Evolutionary conservation across 2,797 vertebrate species (phyloP), one percentile per base, ranked within the genome.

Genomic region (Halcyon badia): DNA sequence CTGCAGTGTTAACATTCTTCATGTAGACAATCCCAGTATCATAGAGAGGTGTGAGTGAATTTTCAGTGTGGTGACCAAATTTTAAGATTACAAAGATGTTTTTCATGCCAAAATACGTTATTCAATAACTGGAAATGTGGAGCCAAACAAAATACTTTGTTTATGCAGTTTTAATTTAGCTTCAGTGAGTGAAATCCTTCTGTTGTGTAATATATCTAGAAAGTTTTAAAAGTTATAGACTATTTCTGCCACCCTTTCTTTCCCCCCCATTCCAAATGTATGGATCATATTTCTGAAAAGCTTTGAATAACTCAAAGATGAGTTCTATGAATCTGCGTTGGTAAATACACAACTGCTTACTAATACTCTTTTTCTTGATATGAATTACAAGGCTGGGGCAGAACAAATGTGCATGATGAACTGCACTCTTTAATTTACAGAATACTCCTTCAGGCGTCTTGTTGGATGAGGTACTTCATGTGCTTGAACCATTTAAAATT

Each of bases 381-480:
- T 39, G 30, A 72, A 28, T 79, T 72, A 42, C 14, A 66, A 76
- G 80, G 51, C 71, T 87, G 42, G 42, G 58, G 25, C 28, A 60
- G 77, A 78, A 89, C 37, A 82, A 92, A 80, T 39, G 42, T 42
- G 49, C 39, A 3, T 58, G 57, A 76, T 75, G 82, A 95, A 41
- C 60, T 49, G 14, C 42, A 3, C 39, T 52, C 11, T 94, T 76
- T 68, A 79, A 85, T 91, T 83, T 82, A 72, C 52, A 58, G 68
- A 83, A 58, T 21, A 57, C 78, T 89, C 79, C 84, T 94, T 54
- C 87, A 80, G 96, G 86, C 71, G 60, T 94, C 3, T 42, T 94
- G 71, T 82, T 90, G 87, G 65, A 83, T 94, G 89, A 91, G 54
- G 41, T 73, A 61, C 51, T 95, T 85, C 30, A 49, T 83, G 69